Evolutionary conservation across 2,888 invertebrate genomes (phyloP).

Genomic region (Catocala nupta): DNA sequence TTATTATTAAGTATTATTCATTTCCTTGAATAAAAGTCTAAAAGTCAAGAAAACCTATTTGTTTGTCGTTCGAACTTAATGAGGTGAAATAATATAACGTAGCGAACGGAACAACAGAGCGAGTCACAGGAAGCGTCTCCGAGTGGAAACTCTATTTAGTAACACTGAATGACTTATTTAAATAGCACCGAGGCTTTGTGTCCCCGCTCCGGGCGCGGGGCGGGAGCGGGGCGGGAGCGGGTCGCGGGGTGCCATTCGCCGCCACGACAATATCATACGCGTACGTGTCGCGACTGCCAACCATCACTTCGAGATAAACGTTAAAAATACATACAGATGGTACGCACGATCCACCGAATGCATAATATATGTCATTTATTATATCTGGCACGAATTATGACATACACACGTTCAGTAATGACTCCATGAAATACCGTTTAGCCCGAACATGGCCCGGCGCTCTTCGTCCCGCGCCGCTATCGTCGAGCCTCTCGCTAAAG

Average conservation of each 20-base stretch:
- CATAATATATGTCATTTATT: conserved; percentile 33
- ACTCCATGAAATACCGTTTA: background rate
- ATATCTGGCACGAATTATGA: conserved; percentile 13
- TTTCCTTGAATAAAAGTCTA: too few relatives aligned
- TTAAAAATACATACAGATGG: conserved; percentile 26
- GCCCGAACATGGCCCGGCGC: too few relatives aligned
- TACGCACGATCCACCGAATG: conserved; percentile 3
- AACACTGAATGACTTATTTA: conserved; percentile 25
- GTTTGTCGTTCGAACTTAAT: background rate
- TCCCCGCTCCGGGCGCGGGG: background rate
- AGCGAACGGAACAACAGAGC: too few relatives aligned
- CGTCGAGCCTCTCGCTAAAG: too few relatives aligned
- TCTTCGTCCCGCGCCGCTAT: too few relatives aligned
- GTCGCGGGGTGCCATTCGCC: background rate
- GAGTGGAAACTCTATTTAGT: conserved; percentile 10
- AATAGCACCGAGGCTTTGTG: conserved; percentile 9
- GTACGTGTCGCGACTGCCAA: conserved; percentile 43
- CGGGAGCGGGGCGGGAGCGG: background rate
- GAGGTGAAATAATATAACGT: conserved; percentile 1
- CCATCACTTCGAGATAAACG: conserved; percentile 32
- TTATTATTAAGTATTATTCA: too few relatives aligned
- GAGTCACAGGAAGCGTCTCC: conserved; percentile 3
- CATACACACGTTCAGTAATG: background rate
- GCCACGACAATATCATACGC: conserved; percentile 31
- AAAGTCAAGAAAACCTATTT: background rate